phyloP scores from a whole-genome alignment of 2,113 vertebrate genomes.

The Marmota flaviventris region DNA sequence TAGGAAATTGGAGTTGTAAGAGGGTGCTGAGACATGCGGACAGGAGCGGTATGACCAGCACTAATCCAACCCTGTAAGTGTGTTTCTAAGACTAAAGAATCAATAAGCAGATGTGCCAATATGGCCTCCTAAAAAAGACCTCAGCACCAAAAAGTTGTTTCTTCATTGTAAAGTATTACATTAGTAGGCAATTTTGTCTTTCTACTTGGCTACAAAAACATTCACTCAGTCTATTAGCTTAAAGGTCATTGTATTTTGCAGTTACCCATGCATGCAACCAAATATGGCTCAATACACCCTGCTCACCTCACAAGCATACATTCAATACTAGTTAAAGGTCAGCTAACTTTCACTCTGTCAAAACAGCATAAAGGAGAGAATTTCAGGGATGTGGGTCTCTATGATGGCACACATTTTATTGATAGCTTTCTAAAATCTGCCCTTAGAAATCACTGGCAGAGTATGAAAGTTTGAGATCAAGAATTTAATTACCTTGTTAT shows the following conservation, averaged over 20 bases:
- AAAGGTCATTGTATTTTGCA: constrained; percentile 70
- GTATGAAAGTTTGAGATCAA: background rate
- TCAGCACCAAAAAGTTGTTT: background rate
- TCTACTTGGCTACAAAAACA: constrained; percentile 29
- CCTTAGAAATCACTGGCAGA: background rate
- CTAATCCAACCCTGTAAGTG: background rate
- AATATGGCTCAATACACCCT: background rate
- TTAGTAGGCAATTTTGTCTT: constrained; percentile 7
- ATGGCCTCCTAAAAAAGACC: background rate
- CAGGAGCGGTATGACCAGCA: background rate
- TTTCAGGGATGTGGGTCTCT: background rate
- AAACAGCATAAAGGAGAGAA: background rate
- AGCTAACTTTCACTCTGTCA: background rate
- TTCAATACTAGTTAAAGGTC: constrained; percentile 54
- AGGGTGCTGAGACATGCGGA: background rate
- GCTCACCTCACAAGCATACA: background rate
- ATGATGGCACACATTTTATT: background rate
- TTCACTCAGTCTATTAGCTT: constrained; percentile 43
- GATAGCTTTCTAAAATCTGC: constrained; percentile 24
- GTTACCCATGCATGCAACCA: background rate
- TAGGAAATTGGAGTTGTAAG: background rate
- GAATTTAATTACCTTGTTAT: background rate
- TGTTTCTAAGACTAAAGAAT: background rate
- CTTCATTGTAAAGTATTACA: background rate
- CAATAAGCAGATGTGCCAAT: background rate